phyloP scores from a whole-genome alignment of 2,888 invertebrate genomes.

The Pseudococcus jackbeardsleyi region DNA sequence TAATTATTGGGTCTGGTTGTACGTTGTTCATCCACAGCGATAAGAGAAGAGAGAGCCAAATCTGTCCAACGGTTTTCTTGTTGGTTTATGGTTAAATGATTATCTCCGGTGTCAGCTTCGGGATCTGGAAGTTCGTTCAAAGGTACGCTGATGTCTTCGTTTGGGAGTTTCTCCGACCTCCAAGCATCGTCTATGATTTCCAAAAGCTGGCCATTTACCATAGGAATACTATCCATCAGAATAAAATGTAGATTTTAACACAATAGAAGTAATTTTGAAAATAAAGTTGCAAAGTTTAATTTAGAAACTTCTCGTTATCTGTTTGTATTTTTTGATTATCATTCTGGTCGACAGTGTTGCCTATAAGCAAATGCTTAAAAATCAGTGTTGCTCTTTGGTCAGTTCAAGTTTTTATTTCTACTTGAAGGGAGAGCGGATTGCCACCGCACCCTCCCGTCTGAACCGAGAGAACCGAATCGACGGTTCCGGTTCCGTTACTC shows the following conservation, averaged over 20 bases:
- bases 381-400: too few relatives aligned
- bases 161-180: slow-evolving; percentile 85
- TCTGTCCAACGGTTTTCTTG: slow-evolving; percentile 84
- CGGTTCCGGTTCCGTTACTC: too few relatives aligned
- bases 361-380: too few relatives aligned
- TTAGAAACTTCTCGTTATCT: not conserved
- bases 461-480: too few relatives aligned
- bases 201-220: slow-evolving; percentile 80
- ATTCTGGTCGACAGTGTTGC: too few relatives aligned
- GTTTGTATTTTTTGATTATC: too few relatives aligned
- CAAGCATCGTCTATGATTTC: slow-evolving; percentile 90
- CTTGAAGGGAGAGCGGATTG: too few relatives aligned
- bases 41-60: slow-evolving; percentile 70
- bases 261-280: not conserved
- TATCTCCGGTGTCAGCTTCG: slow-evolving; percentile 92
- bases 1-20: slow-evolving; percentile 36
- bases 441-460: too few relatives aligned
- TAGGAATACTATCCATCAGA: slow-evolving; percentile 84
- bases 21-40: slow-evolving; percentile 56
- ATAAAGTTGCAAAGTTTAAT: not conserved
- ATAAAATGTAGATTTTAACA: not conserved
- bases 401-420: too few relatives aligned
- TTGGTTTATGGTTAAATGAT: slow-evolving; percentile 89
- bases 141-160: slow-evolving; percentile 89
- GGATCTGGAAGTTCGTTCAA: slow-evolving; percentile 91